Percentiles rank a stretch among this genome's conserved stretches.
Conservation (phyloP, 2,797 vertebrate genomes). For the Strix occidentalis region DNA sequence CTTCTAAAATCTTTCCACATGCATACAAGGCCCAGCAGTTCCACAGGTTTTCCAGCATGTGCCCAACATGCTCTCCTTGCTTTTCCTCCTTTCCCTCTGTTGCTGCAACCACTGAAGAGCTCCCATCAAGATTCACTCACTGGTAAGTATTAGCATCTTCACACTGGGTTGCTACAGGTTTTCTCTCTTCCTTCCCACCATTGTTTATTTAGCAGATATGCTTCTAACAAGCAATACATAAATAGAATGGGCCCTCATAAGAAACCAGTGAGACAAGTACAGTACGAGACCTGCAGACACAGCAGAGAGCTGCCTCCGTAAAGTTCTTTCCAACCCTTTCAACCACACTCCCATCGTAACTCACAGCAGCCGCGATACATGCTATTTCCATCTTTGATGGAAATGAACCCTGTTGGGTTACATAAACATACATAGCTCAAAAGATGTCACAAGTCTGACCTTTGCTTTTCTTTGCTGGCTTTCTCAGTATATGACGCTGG, state of each 20-base stretch:
- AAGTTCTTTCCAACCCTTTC: neutral
- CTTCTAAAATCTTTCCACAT: neutral
- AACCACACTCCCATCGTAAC: neutral
- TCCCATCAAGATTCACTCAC: neutral
- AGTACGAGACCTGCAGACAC: neutral
- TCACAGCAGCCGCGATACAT: neutral
- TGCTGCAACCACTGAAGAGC: neutral
- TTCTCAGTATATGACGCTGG: neutral
- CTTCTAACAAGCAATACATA: neutral
- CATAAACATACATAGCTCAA: constrained; percentile 17
- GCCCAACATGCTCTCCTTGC: neutral
- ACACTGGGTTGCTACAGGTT: neutral
- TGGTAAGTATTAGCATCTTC: neutral
- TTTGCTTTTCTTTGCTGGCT: constrained; percentile 17
- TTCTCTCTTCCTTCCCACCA: neutral
- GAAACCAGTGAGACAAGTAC: neutral
- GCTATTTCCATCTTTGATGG: neutral
- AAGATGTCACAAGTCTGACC: constrained; percentile 31
- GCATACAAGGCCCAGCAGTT: neutral
- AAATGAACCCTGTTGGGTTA: constrained; percentile 43
- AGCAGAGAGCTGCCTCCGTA: neutral
- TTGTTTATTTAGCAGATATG: neutral
- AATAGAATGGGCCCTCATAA: neutral
- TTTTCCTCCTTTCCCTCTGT: neutral
- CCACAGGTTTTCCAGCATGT: fast-evolving